Base-by-base conservation (phyloP, 1,140 invertebrate species). In the Drosophila seguyi region DNA sequence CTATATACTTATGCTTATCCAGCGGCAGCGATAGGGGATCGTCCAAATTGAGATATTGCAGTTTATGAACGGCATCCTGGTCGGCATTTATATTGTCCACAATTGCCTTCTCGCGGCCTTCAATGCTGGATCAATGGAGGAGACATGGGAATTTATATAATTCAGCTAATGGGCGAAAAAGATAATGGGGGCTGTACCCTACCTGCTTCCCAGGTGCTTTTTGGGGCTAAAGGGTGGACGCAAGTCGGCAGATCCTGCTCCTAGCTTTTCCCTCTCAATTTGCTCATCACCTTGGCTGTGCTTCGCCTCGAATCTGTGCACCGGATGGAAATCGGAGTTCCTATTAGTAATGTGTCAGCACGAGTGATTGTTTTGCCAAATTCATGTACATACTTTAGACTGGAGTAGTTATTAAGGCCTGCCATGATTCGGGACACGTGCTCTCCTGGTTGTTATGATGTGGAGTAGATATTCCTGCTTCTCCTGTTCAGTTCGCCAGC, bases 1-100 rank as follows among this genome's bases (percentile, higher is more conserved):
- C 94, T 60, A 94, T 93, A 90, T 93, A 82, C 50, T 79, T 91
- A 10, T 92, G 81, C 44, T 91, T 92, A 2, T 92, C 86, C 27
- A 93, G 20, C 7, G 86, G 81, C 45, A 92, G 47, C 16, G 84
- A 83, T 6, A 92, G 52, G 47, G 92, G 91, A 16, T 85, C 67
- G n/a, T 92, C 87, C 0, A 91, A 90, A 31, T 74, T 82, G 4
- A 90, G 55, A 75, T 90, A 91, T 53, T 82, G 84, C 3, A 92
- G 45, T 18, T 80, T 84, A 25, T 57, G 56, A 3, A 79, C 50
- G 4, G 74, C 78, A 75, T 85, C 82, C 47, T 80, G 83, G 31
- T 91, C 88, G 20, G 79, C 81, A 69, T 74, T 84, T 27, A 82
- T 60, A 29, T 75, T 86, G 7, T 87, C 79, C 56, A 86, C 55